Percentiles rank a stretch among this genome's conserved stretches.
Evolutionary conservation across 2,113 vertebrate species (phyloP).

Genomic region (Lota lota): DNA sequence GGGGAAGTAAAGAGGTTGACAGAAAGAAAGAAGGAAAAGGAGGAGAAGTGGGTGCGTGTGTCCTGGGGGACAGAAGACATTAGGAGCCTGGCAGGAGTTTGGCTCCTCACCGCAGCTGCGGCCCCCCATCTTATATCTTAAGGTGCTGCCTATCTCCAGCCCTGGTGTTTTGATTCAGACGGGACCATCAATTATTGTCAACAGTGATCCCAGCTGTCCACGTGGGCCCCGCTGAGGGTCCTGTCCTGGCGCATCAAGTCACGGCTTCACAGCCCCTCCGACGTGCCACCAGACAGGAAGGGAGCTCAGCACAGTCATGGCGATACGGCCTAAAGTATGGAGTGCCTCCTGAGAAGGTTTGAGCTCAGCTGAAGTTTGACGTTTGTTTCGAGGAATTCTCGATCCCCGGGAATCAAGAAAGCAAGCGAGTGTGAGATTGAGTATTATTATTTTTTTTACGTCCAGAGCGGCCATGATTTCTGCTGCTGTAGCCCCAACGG

Average conservation of each 20-base stretch:
- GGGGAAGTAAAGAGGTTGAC: conserved; percentile 28
- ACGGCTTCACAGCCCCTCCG: conserved; percentile 49
- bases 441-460: too few species aligned
- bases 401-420: too few species aligned
- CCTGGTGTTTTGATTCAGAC: conserved; percentile 68
- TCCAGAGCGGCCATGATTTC: too few species aligned
- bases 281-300: conserved; percentile 5
- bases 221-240: conserved; percentile 55
- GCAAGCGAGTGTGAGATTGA: too few species aligned
- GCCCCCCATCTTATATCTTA: conserved; percentile 67
- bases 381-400: too few species aligned
- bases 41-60: conserved; percentile 35
- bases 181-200: conserved; percentile 74
- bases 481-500: too few species aligned
- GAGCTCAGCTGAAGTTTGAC: too few species aligned
- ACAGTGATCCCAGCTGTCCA: conserved; percentile 69
- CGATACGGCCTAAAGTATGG: too few species aligned
- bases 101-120: conserved; percentile 65
- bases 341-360: too few species aligned
- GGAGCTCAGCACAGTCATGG: too few species aligned
- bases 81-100: conserved; percentile 57
- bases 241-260: conserved; percentile 66
- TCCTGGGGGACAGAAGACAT: conserved; percentile 53
- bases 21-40: not conserved
- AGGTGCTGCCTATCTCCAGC: conserved; percentile 63